Evolutionary conservation across 1,140 invertebrate species (phyloP).

Genomic region (Aleiodes sp.): DNA sequence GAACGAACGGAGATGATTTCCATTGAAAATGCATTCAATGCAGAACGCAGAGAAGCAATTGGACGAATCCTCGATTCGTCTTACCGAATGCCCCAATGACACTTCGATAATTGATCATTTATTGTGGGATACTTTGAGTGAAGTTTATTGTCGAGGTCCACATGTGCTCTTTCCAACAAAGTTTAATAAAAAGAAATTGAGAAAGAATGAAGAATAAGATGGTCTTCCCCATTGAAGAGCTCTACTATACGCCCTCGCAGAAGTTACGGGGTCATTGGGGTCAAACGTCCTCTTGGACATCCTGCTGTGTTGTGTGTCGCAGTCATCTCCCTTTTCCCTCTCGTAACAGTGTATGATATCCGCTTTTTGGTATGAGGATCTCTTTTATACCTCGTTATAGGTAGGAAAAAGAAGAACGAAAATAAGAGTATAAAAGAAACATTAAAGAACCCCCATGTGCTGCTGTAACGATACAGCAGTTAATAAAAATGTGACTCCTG

Average conservation of each 20-base stretch:
- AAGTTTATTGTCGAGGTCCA: slow-evolving; percentile 53
- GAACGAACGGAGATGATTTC: neutral
- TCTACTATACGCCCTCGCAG: slow-evolving; percentile 12
- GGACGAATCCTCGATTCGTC: slow-evolving; percentile 54
- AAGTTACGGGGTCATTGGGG: slow-evolving; percentile 45
- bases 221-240: neutral
- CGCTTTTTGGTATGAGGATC: slow-evolving; percentile 5
- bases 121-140: slow-evolving; percentile 57
- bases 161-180: slow-evolving; percentile 37
- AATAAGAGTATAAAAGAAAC: slow-evolving; percentile 23
- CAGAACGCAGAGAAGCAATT: neutral
- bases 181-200: neutral
- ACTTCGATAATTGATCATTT: slow-evolving; percentile 67
- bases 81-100: slow-evolving; percentile 63
- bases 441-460: slow-evolving; percentile 16
- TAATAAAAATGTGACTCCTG: slow-evolving; percentile 18
- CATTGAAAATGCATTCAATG: no score
- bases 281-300: slow-evolving; percentile 53
- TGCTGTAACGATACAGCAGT: neutral
- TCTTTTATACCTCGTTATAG: slow-evolving; percentile 3
- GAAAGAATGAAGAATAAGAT: neutral
- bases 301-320: slow-evolving; percentile 49
- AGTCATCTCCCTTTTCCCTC: slow-evolving; percentile 49
- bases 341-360: slow-evolving; percentile 7
- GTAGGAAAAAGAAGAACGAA: slow-evolving; percentile 33